phyloP scores from a whole-genome alignment of 2,888 invertebrate genomes.

The Tinea trinotella region DNA sequence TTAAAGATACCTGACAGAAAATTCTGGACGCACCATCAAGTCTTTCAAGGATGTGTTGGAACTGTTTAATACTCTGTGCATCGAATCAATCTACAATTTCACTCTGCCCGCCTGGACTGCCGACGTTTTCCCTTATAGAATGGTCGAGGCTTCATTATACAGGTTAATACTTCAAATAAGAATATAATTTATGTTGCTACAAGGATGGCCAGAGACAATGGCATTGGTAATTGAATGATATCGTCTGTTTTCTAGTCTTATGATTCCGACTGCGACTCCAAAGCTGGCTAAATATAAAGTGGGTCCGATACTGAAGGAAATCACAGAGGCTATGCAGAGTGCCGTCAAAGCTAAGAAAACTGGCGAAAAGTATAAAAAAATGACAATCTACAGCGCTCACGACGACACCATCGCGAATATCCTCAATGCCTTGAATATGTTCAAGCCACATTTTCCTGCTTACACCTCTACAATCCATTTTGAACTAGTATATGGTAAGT shows the following conservation, averaged over 20 bases:
- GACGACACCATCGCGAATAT: conserved; percentile 85
- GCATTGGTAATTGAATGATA: no score
- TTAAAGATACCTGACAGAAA: conserved; percentile 73
- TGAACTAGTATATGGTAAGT: conserved; percentile 71
- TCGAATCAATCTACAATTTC: conserved; percentile 77
- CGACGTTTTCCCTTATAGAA: conserved; percentile 75
- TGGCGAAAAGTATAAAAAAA: conserved; percentile 73
- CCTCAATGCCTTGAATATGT: conserved; percentile 79
- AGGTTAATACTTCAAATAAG: conserved; percentile 64
- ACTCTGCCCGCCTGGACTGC: conserved; percentile 79
- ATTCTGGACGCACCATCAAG: conserved; percentile 73
- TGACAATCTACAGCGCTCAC: conserved; percentile 86
- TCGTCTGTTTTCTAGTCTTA: conserved; percentile 72
- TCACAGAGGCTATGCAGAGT: conserved; percentile 74
- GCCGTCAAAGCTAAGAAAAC: conserved; percentile 38
- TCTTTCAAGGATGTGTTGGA: conserved; percentile 69
- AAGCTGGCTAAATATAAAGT: conserved; percentile 71
- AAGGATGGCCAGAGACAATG: no score
- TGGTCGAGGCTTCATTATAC: conserved; percentile 75
- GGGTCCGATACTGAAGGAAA: conserved; percentile 79
- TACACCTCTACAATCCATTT: conserved; percentile 80
- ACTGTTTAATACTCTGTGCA: conserved; percentile 77
- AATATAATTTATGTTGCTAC: no score
- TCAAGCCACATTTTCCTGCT: conserved; percentile 77
- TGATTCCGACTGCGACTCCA: conserved; percentile 65